phyloP scores from a whole-genome alignment of 2,888 invertebrate genomes.

The Urechis unicinctus region DNA sequence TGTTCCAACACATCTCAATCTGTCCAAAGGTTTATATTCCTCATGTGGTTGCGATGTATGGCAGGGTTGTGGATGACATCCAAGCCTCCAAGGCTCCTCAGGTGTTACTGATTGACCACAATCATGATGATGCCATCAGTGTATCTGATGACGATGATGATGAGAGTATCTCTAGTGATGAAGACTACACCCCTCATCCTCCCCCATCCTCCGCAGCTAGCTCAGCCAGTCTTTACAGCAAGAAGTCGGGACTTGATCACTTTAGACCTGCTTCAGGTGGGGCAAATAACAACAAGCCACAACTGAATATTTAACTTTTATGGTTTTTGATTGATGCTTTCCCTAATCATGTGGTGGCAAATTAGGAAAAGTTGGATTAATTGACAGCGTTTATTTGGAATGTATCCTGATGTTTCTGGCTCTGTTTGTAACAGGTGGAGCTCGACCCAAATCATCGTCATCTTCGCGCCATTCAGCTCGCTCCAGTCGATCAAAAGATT shows the following conservation, averaged over 20 bases:
- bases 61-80: constrained; percentile 34
- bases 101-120: constrained; percentile 35
- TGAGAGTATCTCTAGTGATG: constrained; percentile 1
- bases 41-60: constrained; percentile 1
- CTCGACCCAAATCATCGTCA: too few species aligned
- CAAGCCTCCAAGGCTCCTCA: constrained; percentile 34
- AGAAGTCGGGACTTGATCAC: not conserved
- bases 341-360: too few species aligned
- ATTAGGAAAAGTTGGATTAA: too few species aligned
- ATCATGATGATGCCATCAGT: constrained; percentile 23
- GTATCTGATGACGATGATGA: constrained; percentile 7
- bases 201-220: not conserved
- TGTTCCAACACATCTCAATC: too few species aligned
- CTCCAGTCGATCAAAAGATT: too few species aligned
- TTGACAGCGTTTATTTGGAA: too few species aligned
- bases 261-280: not conserved
- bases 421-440: too few species aligned
- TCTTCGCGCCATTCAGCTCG: too few species aligned
- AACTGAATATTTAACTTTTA: too few species aligned
- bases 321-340: too few species aligned
- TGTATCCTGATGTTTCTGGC: too few species aligned
- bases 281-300: too few species aligned
- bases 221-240: not conserved
- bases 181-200: not conserved
- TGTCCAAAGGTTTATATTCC: not conserved